Base-by-base conservation (phyloP, 2,113 vertebrate genomes). In the Oryzias curvinotus region DNA sequence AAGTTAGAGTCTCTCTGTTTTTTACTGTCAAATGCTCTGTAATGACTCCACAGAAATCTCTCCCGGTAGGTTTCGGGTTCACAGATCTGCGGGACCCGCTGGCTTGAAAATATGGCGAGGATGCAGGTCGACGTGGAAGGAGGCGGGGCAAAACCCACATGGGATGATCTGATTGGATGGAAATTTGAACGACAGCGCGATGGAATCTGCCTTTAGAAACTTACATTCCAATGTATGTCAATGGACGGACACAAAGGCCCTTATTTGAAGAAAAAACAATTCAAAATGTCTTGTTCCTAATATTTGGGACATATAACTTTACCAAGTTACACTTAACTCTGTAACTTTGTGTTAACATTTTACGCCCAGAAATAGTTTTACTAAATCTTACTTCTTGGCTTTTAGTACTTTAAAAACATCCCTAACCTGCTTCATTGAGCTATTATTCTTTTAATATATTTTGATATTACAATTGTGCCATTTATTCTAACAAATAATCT, bases 121-220 rank as follows among this genome's bases (percentile, higher is more conserved):
- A 65, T 80, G 74, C 83, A 75, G 75, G 89, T 90, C 89, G 89
- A 90, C 89, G 89, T 90, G 89, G 89, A 90, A 90, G 86, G 89
- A 82, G 87, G 87, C 78, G 87, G 52, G 78, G 2, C 8, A 0
- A 18, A 59, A 58, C 60, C 69, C 30, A 36, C 50, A 3, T 16
- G 21, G 1, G 8, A 2, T 2, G 1, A 23, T 64, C 3, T 16
- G 75, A 89, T 89, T 90, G 87, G 88, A 46, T 19, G 0, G 12
- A 17, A 25, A 3, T 30, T 0, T 75, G 81, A 86, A 0, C 47
- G 84, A 77, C 84, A 57, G 62, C 44, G 0, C 0, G 0, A 3
- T 1, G 28, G 0, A 52, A 18, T 2, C 67, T 71, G 78, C 82
- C 79, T 5, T 36, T 28, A 51, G 36, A n/a, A 7, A 49, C 45